phyloP scores from a whole-genome alignment of 2,797 vertebrate species.

The Hypotaenidia okinawae region DNA sequence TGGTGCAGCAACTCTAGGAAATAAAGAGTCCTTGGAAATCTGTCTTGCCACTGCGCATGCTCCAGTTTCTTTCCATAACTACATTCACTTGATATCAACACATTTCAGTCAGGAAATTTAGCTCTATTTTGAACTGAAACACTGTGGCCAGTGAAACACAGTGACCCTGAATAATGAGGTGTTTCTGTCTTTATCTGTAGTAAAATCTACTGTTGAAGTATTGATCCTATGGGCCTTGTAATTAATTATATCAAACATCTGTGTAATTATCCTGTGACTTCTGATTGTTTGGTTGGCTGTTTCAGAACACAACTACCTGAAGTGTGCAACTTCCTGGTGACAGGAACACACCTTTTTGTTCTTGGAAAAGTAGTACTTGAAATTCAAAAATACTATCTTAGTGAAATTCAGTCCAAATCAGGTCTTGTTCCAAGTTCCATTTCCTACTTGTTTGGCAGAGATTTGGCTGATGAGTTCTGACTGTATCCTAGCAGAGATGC shows the following conservation, averaged over 20 bases:
- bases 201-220: neutral
- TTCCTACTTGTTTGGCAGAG: neutral
- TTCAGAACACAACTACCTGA: neutral
- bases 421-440: neutral
- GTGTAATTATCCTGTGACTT: neutral
- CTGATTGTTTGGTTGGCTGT: neutral
- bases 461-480: neutral
- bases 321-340: neutral
- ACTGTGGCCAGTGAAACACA: neutral
- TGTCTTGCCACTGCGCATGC: accelerated
- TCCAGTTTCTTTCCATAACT: neutral
- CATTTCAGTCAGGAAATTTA: neutral
- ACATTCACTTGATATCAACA: neutral
- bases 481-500: neutral
- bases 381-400: neutral
- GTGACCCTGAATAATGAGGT: neutral
- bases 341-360: neutral
- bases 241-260: neutral
- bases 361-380: neutral
- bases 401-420: neutral
- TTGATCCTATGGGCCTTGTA: neutral
- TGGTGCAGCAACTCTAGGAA: neutral
- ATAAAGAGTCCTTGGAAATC: neutral
- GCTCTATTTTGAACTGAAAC: neutral
- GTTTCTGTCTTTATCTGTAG: neutral